Evolutionary conservation across 2,113 vertebrate genomes (phyloP).

Genomic region (Typhlomys cinereus): DNA sequence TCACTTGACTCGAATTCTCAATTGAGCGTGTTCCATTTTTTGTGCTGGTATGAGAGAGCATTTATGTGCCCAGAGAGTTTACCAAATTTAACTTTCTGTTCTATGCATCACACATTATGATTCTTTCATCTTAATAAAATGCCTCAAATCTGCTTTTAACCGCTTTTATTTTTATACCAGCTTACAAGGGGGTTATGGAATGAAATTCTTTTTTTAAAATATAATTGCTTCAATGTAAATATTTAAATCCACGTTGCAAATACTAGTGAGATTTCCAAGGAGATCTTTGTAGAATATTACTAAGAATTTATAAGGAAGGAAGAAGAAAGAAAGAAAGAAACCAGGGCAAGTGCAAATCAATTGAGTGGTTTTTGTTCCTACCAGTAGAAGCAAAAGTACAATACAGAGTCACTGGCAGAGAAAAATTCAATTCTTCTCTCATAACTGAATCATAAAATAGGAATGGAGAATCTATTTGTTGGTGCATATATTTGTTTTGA

Average conservation of each 20-base stretch:
- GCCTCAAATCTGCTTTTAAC: neutral
- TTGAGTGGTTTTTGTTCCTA: neutral
- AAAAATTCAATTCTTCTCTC: neutral
- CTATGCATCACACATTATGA: neutral
- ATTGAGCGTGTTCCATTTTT: neutral
- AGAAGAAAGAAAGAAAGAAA: neutral
- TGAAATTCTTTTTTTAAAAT: constrained; percentile 20
- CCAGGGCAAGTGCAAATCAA: neutral
- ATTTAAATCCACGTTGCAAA: constrained; percentile 45
- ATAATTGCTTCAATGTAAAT: constrained; percentile 8
- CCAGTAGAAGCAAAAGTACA: neutral
- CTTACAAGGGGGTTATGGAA: neutral
- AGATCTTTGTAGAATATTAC: neutral
- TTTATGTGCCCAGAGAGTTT: constrained; percentile 19
- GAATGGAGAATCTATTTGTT: neutral
- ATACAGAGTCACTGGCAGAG: neutral
- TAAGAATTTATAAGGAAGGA: constrained; percentile 32
- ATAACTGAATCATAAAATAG: neutral
- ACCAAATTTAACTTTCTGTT: neutral
- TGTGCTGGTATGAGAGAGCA: neutral
- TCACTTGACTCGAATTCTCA: constrained; percentile 40
- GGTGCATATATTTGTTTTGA: constrained; percentile 31
- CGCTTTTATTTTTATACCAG: constrained; percentile 38
- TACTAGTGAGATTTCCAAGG: constrained; percentile 1
- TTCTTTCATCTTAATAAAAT: constrained; percentile 17